phyloP scores from a whole-genome alignment of 2,797 vertebrate genomes.

The Stomatorhinus walkeri region DNA sequence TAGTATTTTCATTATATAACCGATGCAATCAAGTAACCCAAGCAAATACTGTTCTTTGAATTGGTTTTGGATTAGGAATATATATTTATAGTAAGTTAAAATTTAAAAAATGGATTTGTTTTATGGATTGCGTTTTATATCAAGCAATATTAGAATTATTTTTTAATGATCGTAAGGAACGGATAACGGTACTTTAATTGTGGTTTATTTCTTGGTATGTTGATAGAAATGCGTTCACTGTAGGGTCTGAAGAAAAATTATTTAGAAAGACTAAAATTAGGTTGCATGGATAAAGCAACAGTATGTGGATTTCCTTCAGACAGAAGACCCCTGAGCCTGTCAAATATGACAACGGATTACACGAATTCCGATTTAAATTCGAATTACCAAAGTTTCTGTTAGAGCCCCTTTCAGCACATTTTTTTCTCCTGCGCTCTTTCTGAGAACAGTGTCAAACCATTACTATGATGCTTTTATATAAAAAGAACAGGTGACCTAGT shows the following conservation, averaged over 20 bases:
- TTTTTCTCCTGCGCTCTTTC: not conserved
- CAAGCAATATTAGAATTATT: not conserved
- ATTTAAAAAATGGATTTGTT: not conserved
- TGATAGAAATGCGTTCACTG: not conserved
- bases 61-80: not conserved
- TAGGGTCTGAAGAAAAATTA: not conserved
- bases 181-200: not conserved
- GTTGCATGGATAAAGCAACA: not conserved
- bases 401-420: not conserved
- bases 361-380: not conserved
- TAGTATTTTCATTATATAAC: not conserved
- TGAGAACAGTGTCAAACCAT: not conserved
- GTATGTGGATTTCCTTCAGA: slow-evolving; percentile 35
- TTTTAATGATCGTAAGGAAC: not conserved
- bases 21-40: not conserved
- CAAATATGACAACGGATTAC: not conserved
- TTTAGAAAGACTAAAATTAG: not conserved
- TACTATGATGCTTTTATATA: not conserved
- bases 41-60: not conserved
- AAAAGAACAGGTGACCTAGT: not conserved
- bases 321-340: not conserved
- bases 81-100: not conserved
- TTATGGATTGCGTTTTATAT: not conserved
- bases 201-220: not conserved
- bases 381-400: not conserved